Conservation (phyloP, 2,113 vertebrate species). For the Acinonyx jubatus region DNA sequence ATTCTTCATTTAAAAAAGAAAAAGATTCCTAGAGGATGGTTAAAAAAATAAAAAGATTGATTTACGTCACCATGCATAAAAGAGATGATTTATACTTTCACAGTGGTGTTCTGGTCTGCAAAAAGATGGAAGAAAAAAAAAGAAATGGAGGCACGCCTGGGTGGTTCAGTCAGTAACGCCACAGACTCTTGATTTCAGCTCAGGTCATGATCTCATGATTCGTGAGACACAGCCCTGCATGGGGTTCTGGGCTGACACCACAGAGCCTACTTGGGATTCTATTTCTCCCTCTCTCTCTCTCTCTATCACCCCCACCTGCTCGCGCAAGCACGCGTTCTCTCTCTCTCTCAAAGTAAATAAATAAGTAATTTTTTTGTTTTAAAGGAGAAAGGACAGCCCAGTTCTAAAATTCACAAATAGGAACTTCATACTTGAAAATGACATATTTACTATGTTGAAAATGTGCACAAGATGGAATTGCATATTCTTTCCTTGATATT, state of each 20-base stretch:
- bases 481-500: background rate
- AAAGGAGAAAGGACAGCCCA: background rate
- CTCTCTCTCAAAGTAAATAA: no score
- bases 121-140: background rate
- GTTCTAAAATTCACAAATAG: background rate
- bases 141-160: no score
- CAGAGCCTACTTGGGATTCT: no score
- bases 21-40: background rate
- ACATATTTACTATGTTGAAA: slow-evolving; percentile 21
- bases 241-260: no score
- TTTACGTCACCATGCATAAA: background rate
- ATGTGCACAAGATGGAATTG: background rate
- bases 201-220: no score
- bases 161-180: no score
- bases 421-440: background rate
- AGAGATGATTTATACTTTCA: background rate
- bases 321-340: no score
- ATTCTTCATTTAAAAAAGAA: background rate
- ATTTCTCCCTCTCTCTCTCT: no score
- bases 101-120: background rate
- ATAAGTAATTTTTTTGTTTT: no score
- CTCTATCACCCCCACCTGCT: no score
- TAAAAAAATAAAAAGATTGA: background rate
- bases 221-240: no score
- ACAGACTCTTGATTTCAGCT: no score